Base-by-base conservation (phyloP, 2,888 invertebrate species). In the Lutraria lutraria region DNA sequence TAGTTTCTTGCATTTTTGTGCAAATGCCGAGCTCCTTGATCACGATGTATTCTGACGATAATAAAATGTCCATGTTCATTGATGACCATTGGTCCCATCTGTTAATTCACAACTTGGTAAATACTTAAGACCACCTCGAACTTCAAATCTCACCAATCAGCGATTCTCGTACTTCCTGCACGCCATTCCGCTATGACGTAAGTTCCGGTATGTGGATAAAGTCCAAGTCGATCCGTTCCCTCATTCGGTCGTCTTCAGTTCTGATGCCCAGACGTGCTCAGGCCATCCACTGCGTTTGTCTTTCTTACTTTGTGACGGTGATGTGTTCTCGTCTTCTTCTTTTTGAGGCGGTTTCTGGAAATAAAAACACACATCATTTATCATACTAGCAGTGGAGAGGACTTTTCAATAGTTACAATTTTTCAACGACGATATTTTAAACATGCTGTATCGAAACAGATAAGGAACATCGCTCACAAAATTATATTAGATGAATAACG, bases 221-320 rank as follows among this genome's bases (percentile, higher is more conserved):
- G 76, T 76, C 34, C 76, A 76, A 16, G 16, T 31, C 76, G 31
- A 31, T 31, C 76, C 76, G 76, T 31, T 25, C 25, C n/a, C 31
- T 91, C 90, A 92, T 85, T 92, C 92, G 81, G 92, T 90, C 80
- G 93, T 87, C 86, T 97, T 97, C 19, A 97, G 96, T 93, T 97
- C 97, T 80, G 98, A 97, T 0, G 99, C 99, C 99, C 99, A 99
- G 91, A 99, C 99, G 97, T 99, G 98, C 95, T 99, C 99, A 0
- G 99, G 99, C 99, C 99, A 99, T 19, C 99, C 99, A 0, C 99
- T 99, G 88, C 99, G 97, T 97, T 98, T 98, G 89, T 97, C 95
- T 92, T 96, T 96, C 90, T 96, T 96, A 76, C 93, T 86, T 53
- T 88, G 90, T 16, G 91, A 89, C 0, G 94, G 93, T 83, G 94